Percentiles rank a stretch among this genome's conserved stretches.
These are phyloP conservation scores for Anhinga anhinga DNA, from an alignment of 2,113 vertebrate genomes.

Conservation along the genomic window DNA sequence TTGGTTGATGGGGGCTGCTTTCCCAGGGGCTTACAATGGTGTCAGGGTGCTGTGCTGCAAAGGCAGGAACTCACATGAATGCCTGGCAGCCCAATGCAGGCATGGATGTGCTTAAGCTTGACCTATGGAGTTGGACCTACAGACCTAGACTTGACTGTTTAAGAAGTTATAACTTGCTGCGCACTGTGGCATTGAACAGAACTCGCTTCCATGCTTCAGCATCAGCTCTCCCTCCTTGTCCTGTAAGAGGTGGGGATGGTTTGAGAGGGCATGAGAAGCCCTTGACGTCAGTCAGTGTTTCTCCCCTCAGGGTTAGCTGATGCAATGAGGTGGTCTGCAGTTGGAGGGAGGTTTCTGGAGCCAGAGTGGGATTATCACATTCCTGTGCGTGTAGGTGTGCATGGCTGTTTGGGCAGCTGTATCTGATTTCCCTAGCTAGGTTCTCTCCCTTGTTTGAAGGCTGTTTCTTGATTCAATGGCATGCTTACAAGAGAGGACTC, in stretches of 20 bases:
- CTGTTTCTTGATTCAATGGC: background rate
- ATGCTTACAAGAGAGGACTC: background rate
- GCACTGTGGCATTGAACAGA: background rate
- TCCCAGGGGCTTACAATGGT: background rate
- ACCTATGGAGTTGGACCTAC: background rate
- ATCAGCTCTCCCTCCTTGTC: background rate
- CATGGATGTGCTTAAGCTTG: background rate
- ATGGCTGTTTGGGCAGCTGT: background rate
- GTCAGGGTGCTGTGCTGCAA: background rate
- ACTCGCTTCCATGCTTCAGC: background rate
- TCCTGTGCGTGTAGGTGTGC: background rate
- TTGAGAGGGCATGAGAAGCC: background rate
- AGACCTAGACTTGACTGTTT: background rate
- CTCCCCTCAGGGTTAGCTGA: background rate
- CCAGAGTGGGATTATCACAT: background rate
- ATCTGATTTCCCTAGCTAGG: background rate
- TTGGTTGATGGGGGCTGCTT: background rate
- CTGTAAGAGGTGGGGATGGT: background rate
- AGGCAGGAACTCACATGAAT: background rate
- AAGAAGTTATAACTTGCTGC: background rate
- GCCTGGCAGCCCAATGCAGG: background rate
- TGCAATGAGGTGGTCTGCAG: background rate
- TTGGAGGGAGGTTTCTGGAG: background rate
- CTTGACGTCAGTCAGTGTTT: fast-evolving
- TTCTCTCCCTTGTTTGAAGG: background rate